A percentile compares a stretch with the other conserved stretches of the same genome.
Evolutionary conservation across 1,140 invertebrate species (phyloP).

Genomic region (Aplysia californica): DNA sequence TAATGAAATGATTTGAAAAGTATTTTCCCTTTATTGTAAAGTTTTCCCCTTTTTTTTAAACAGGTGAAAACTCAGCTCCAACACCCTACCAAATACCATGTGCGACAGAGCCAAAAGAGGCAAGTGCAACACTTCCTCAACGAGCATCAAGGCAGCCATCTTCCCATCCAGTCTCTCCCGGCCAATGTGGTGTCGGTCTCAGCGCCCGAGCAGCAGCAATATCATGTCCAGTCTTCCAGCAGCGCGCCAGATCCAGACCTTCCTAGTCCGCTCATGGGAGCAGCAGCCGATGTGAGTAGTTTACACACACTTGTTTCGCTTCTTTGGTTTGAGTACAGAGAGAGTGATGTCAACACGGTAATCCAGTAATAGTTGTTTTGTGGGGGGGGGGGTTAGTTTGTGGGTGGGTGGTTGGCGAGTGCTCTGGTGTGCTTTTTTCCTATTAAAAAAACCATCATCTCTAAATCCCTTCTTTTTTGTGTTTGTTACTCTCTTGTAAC

Average conservation of each 20-base stretch:
- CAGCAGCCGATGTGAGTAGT: no score
- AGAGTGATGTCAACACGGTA: no score
- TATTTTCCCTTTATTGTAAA: background rate
- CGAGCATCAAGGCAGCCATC: constrained; percentile 70
- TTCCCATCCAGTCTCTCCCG: constrained; percentile 68
- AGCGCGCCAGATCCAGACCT: constrained; percentile 54
- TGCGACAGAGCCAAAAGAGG: constrained; percentile 88
- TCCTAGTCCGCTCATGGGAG: constrained; percentile 56
- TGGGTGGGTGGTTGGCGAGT: background rate
- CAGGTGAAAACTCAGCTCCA: constrained; percentile 80
- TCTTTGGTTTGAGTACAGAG: no score
- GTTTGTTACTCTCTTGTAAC: no score
- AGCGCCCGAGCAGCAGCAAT: constrained; percentile 10
- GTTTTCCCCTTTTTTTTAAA: background rate
- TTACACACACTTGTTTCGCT: no score
- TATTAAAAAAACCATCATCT: no score
- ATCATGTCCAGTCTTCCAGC: constrained; percentile 26
- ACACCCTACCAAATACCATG: constrained; percentile 92
- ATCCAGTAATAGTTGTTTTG: no score
- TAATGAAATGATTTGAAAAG: no score
- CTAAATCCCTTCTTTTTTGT: no score
- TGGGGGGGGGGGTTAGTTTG: background rate
- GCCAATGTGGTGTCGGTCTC: constrained; percentile 27
- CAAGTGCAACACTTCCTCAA: constrained; percentile 86
- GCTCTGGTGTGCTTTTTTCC: no score